A percentile compares a stretch with the other conserved stretches of the same genome.
phyloP scores from a whole-genome alignment of 2,797 vertebrate genomes.

The Muraenolepis orangiensis region DNA sequence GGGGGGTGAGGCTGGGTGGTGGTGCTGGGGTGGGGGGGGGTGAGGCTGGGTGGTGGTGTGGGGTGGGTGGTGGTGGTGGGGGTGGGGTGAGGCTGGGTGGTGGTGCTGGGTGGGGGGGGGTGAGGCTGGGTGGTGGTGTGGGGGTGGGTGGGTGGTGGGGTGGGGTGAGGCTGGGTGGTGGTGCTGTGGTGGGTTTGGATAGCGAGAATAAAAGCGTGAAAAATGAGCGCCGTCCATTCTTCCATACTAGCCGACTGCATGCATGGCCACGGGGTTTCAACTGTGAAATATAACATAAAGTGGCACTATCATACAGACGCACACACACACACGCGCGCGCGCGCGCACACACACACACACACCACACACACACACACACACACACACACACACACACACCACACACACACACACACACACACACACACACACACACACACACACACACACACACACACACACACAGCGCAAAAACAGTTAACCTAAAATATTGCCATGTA shows the following conservation, averaged over 20 bases:
- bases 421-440: too few relatives aligned
- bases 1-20: background rate
- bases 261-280: constrained; percentile 28
- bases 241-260: too few relatives aligned
- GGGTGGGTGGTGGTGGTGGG: background rate
- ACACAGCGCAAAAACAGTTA: background rate
- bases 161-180: constrained; percentile 3
- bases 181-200: background rate
- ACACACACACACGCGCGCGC: background rate
- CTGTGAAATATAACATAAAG: background rate
- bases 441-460: background rate
- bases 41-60: background rate
- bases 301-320: background rate
- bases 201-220: constrained; percentile 35
- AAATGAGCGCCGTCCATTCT: constrained; percentile 17
- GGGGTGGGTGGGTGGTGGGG: background rate
- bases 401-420: too few relatives aligned
- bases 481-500: background rate
- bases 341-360: too few relatives aligned
- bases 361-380: too few relatives aligned
- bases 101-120: too few relatives aligned
- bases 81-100: too few relatives aligned
- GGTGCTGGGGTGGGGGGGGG: background rate
- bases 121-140: background rate
- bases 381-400: too few relatives aligned